Evolutionary conservation across 2,113 vertebrate genomes (phyloP).

Genomic region (Hyperopisus bebe): DNA sequence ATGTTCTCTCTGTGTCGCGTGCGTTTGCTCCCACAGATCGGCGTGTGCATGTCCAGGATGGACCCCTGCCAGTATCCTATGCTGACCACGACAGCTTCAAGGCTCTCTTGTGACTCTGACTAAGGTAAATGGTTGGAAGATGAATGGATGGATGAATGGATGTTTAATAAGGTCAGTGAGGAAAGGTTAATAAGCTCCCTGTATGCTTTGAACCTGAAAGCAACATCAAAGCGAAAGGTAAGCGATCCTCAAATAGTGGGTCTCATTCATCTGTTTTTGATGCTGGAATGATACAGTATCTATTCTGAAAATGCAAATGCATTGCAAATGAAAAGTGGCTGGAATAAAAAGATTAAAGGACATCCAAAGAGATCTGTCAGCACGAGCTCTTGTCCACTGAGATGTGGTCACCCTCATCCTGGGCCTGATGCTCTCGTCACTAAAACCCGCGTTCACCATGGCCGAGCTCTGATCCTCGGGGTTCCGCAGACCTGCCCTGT

Average conservation of each 20-base stretch:
- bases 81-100: background rate
- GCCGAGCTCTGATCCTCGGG: too few relatives aligned
- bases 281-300: background rate
- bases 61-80: background rate
- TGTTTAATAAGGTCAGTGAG: background rate
- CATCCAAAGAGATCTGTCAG: background rate
- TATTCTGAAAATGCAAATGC: slow-evolving; percentile 3
- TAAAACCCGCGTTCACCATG: background rate
- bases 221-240: background rate
- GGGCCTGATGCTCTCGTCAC: background rate
- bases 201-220: background rate
- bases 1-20: background rate
- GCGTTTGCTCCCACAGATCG: background rate
- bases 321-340: slow-evolving; percentile 10
- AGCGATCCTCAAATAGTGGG: background rate
- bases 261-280: background rate
- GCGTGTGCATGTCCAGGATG: background rate
- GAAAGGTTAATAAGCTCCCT: background rate
- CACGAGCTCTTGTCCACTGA: background rate
- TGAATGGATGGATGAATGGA: background rate
- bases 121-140: background rate
- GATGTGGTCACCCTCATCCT: background rate
- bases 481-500: background rate
- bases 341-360: background rate
- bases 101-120: background rate